Conservation (phyloP, 2,113 vertebrate species). For the Istiophorus platypterus region DNA sequence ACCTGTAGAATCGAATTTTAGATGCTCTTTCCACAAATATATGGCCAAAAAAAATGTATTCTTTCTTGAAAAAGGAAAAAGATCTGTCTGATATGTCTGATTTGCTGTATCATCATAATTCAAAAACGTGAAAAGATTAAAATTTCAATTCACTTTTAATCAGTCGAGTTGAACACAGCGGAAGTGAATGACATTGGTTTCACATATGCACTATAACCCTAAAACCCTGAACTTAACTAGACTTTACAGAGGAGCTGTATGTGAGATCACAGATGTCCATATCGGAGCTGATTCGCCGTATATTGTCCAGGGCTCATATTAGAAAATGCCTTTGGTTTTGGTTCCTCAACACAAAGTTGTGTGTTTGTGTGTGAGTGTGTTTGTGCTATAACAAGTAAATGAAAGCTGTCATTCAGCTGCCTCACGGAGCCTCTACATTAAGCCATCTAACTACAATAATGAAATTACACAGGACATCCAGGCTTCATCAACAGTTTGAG, state of each 20-base stretch:
- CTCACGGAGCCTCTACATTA: slow-evolving; percentile 10
- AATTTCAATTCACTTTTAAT: slow-evolving; percentile 32
- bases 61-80: no score
- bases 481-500: slow-evolving; percentile 51
- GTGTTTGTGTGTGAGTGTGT: slow-evolving; percentile 6
- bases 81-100: no score
- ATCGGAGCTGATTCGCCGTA: no score
- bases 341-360: background rate
- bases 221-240: no score
- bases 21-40: no score
- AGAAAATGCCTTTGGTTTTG: background rate
- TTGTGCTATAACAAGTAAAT: slow-evolving; percentile 20
- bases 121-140: background rate
- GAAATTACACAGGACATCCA: slow-evolving; percentile 21
- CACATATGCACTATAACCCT: no score
- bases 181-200: background rate
- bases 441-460: slow-evolving; percentile 14
- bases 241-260: no score
- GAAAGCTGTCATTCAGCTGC: slow-evolving; percentile 55
- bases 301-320: no score
- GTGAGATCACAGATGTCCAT: no score
- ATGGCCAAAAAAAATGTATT: no score
- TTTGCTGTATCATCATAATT: no score
- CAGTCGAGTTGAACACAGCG: slow-evolving; percentile 24
- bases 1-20: no score